phyloP scores from a whole-genome alignment of 2,888 invertebrate genomes.

The Euproctis similis region DNA sequence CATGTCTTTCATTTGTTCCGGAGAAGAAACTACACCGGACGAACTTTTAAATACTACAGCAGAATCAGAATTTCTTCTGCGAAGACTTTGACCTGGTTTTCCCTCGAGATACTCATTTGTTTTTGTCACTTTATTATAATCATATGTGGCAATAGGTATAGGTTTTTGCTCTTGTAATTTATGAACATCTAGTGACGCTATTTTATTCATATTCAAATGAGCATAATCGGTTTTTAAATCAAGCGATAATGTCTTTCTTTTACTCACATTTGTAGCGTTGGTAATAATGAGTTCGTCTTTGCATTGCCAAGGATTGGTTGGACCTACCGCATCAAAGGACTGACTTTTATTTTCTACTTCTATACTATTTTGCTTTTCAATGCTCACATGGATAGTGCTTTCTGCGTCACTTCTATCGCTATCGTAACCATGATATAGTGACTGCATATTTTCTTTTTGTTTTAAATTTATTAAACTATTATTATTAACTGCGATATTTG shows the following conservation, averaged over 20 bases:
- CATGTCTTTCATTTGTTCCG: slow-evolving; percentile 34
- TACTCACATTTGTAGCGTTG: slow-evolving; percentile 22
- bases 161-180: no score
- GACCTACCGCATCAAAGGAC: slow-evolving; percentile 10
- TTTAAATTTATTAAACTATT: slow-evolving; percentile 5
- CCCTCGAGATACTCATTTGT: no score
- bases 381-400: slow-evolving; percentile 66
- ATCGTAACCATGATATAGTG: slow-evolving; percentile 70
- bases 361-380: slow-evolving; percentile 43
- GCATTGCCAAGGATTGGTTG: slow-evolving; percentile 8
- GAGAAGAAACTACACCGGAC: slow-evolving; percentile 26
- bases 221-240: slow-evolving; percentile 47
- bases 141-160: no score
- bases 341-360: slow-evolving; percentile 23
- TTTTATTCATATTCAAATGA: slow-evolving; percentile 16
- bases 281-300: no score
- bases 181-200: slow-evolving; percentile 25
- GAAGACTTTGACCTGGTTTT: slow-evolving; percentile 8
- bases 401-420: slow-evolving; percentile 69
- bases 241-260: slow-evolving; percentile 43
- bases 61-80: slow-evolving; percentile 47
- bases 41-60: slow-evolving; percentile 29
- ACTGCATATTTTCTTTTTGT: slow-evolving; percentile 21
- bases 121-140: no score
- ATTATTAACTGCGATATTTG: slow-evolving; percentile 2